Evolutionary conservation across 2,888 invertebrate genomes (phyloP).

Genomic region (Ophion obscuratus): DNA sequence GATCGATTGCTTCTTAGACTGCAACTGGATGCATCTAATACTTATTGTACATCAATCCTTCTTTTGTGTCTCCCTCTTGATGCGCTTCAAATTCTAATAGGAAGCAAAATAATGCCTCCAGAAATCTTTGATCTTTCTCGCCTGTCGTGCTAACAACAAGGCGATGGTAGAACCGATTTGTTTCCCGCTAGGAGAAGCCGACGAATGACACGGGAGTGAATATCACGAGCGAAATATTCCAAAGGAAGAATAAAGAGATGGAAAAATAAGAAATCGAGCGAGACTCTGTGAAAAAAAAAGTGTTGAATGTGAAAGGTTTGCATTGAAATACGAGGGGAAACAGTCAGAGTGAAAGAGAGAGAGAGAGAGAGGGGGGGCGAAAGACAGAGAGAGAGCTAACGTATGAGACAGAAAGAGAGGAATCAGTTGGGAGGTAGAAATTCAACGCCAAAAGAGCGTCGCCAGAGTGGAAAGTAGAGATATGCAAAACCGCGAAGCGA

Average conservation of each 20-base stretch:
- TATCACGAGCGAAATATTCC: constrained; percentile 31
- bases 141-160: constrained; percentile 19
- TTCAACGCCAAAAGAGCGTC: constrained; percentile 63
- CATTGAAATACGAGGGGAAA: constrained; percentile 20
- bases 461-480: constrained; percentile 68
- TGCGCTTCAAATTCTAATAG: constrained; percentile 10
- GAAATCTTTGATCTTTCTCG: constrained; percentile 1
- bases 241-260: constrained; percentile 53
- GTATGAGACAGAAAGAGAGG: constrained; percentile 11
- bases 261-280: constrained; percentile 49
- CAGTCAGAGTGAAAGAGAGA: constrained; percentile 12
- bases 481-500: constrained; percentile 63
- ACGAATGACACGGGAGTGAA: constrained; percentile 43
- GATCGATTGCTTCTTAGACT: background rate
- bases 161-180: constrained; percentile 28
- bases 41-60: background rate
- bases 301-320: constrained; percentile 36
- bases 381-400: constrained; percentile 8
- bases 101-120: constrained; percentile 19
- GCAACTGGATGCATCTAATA: background rate
- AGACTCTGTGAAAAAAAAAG: constrained; percentile 30
- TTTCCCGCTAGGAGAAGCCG: constrained; percentile 12
- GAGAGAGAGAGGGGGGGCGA: background rate
- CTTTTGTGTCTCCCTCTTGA: background rate
- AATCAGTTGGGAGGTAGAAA: constrained; percentile 53